Conservation (phyloP, 2,888 invertebrate genomes). For the Aleiodes testaceus region DNA sequence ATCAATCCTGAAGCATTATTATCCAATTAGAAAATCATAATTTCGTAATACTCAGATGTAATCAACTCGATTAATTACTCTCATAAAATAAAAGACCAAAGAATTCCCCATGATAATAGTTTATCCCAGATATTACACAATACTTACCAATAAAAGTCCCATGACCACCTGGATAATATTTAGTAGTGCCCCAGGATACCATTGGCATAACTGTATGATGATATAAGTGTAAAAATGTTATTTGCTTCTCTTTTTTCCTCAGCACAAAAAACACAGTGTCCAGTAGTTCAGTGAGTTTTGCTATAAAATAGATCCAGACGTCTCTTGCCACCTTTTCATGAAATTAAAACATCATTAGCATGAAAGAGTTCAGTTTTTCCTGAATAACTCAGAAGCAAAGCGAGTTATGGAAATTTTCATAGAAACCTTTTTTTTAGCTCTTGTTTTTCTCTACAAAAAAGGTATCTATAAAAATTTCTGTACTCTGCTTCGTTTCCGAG, state of each 20-base stretch:
- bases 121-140: background rate
- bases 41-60: background rate
- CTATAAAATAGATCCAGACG: constrained; percentile 89
- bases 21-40: background rate
- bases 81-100: too few species aligned
- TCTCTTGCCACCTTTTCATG: constrained; percentile 77
- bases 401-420: too few species aligned
- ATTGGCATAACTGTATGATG: constrained; percentile 97
- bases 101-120: background rate
- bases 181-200: constrained; percentile 93
- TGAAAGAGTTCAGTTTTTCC: too few species aligned
- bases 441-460: too few species aligned
- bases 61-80: background rate
- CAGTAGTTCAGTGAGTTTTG: constrained; percentile 91
- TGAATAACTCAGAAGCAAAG: background rate
- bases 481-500: too few species aligned
- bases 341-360: background rate
- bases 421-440: too few species aligned
- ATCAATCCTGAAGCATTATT: constrained; percentile 78
- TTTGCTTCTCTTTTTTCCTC: constrained; percentile 91
- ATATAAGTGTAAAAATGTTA: constrained; percentile 92
- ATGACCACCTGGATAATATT: constrained; percentile 90
- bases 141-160: constrained; percentile 84
- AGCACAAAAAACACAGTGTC: constrained; percentile 96
- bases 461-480: too few species aligned